Percentiles rank a stretch among this genome's conserved stretches.
These are phyloP conservation scores for Cossypha dichroa DNA, from an alignment of 2,797 vertebrate species.

Conservation along the genomic window DNA sequence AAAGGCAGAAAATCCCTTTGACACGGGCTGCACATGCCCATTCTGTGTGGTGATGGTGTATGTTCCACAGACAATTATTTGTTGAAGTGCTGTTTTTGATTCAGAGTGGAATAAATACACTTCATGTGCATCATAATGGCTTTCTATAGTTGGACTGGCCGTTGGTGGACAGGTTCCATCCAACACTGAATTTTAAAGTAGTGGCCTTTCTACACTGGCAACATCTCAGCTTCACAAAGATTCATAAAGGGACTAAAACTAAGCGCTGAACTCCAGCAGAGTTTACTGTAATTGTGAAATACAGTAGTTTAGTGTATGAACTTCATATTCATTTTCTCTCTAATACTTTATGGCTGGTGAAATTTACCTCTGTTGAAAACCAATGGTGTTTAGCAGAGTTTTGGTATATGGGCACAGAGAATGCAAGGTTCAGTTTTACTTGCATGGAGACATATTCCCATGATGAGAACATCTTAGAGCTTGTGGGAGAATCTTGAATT, in stretches of 20 bases:
- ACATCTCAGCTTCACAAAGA: background rate
- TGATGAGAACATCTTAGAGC: background rate
- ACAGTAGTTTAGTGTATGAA: background rate
- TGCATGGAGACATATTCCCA: background rate
- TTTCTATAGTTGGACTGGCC: background rate
- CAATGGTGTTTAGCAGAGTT: background rate
- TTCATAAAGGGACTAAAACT: background rate
- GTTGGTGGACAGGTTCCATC: background rate
- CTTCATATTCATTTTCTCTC: background rate
- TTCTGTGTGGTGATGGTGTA: background rate
- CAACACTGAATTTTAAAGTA: background rate
- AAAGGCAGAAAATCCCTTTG: background rate
- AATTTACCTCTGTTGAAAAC: background rate
- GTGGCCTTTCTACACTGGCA: background rate
- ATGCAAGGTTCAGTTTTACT: background rate
- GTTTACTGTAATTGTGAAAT: background rate
- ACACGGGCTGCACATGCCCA: fast-evolving
- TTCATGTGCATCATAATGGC: background rate
- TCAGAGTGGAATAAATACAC: background rate
- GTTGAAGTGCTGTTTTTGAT: background rate
- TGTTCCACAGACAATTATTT: background rate
- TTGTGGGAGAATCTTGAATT: background rate
- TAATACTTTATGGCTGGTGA: background rate
- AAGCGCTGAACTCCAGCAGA: background rate
- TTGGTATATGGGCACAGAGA: background rate